A percentile compares a stretch with the other conserved stretches of the same genome.
Evolutionary conservation across 2,113 vertebrate species (phyloP).

Genomic region (Archocentrus centrarchus): DNA sequence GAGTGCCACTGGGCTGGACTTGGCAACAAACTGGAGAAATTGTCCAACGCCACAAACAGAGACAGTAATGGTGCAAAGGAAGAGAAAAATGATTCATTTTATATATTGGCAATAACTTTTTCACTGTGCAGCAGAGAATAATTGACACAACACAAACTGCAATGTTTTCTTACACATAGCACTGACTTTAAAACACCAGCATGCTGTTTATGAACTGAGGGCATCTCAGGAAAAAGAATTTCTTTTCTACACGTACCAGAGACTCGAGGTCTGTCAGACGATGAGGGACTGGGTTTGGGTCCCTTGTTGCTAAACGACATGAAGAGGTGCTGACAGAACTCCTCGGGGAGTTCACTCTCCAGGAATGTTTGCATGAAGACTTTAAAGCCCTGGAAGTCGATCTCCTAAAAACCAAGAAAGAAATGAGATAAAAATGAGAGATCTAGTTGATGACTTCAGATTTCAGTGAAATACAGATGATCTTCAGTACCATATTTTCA

Average conservation of each 20-base stretch:
- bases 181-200: not conserved
- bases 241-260: conserved; percentile 63
- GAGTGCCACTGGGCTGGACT: not conserved
- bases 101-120: not conserved
- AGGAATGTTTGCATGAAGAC: conserved; percentile 97
- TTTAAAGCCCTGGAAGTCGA: conserved; percentile 95
- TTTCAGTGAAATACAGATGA: not conserved
- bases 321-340: conserved; percentile 93
- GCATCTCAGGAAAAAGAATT: conserved; percentile 15
- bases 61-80: not conserved
- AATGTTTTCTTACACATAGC: not conserved
- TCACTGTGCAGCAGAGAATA: not conserved
- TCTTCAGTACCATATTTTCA: rapidly evolving
- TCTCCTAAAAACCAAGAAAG: conserved; percentile 79
- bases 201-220: not conserved
- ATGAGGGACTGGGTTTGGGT: conserved; percentile 84
- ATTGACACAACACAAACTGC: not conserved
- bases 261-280: conserved; percentile 82
- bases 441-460: not conserved
- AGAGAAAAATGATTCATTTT: not conserved
- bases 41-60: conserved; percentile 9
- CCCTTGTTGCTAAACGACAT: conserved; percentile 92
- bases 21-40: conserved; percentile 14
- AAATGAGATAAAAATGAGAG: not conserved
- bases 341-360: conserved; percentile 90